These are phyloP conservation scores for Kryptolebias ocellatus DNA, from an alignment of 2,797 vertebrate species.

Conservation along the genomic window DNA sequence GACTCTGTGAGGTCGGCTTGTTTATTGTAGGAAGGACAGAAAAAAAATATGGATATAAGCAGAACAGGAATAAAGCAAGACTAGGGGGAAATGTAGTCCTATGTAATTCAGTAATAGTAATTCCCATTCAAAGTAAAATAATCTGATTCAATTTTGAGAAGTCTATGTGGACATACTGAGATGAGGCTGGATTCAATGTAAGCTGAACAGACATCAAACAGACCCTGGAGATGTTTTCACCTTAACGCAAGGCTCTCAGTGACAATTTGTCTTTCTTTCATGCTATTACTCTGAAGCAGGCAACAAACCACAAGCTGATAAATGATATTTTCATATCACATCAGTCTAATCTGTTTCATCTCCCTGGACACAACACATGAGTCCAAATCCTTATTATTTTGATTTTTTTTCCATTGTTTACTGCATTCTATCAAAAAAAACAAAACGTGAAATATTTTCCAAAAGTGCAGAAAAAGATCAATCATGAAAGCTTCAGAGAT, in stretches of 20 bases:
- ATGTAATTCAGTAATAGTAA: constrained; percentile 45
- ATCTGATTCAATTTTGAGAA: constrained; percentile 61
- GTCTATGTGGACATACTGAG: constrained; percentile 54
- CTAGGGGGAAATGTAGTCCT: constrained; percentile 14
- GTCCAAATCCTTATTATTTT: constrained; percentile 23
- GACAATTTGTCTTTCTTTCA: constrained; percentile 55
- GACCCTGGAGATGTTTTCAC: constrained; percentile 53
- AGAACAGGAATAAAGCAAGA: constrained; percentile 27
- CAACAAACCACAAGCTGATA: constrained; percentile 49
- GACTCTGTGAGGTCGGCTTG: constrained; percentile 1
- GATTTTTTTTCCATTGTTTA: constrained; percentile 23
- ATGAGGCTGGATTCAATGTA: constrained; percentile 51
- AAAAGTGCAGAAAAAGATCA: background rate
- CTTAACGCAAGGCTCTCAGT: constrained; percentile 44
- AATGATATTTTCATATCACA: constrained; percentile 46
- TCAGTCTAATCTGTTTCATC: constrained; percentile 18
- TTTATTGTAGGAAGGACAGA: constrained; percentile 21
- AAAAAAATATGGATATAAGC: constrained; percentile 30
- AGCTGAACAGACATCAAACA: constrained; percentile 61
- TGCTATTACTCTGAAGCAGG: constrained; percentile 41
- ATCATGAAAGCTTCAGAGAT: background rate
- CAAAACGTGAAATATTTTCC: background rate
- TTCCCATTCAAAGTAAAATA: constrained; percentile 50
- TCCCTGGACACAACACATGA: background rate
- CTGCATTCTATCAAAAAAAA: background rate